Conservation (phyloP, 2,888 invertebrate species). For the Phasia obesa region DNA sequence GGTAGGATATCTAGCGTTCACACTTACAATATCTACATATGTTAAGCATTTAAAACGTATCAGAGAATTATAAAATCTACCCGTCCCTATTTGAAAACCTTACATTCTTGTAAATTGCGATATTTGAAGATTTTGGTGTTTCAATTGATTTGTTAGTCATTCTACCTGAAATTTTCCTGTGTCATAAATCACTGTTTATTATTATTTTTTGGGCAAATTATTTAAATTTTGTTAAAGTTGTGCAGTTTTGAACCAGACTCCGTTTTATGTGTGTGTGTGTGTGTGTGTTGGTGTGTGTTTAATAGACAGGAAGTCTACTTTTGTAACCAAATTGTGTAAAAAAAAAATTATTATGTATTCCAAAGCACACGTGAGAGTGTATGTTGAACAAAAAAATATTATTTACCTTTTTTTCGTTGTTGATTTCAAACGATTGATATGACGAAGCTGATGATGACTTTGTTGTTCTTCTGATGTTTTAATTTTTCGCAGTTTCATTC, state of each 20-base stretch:
- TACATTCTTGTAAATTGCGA: neutral
- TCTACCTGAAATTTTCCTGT: slow-evolving; percentile 13
- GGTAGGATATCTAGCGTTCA: no score
- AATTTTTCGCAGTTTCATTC: neutral
- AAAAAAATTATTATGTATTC: neutral
- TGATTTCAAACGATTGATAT: slow-evolving; percentile 14
- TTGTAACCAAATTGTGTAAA: slow-evolving; percentile 41
- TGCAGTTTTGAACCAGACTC: neutral
- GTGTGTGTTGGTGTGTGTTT: neutral
- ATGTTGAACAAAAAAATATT: slow-evolving; percentile 2
- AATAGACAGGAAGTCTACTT: slow-evolving; percentile 50
- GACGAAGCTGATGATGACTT: neutral
- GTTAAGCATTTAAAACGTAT: no score
- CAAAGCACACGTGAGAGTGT: slow-evolving; percentile 3
- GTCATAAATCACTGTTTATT: slow-evolving; percentile 6
- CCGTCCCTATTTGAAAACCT: neutral
- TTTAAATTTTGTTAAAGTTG: neutral
- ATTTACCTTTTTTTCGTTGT: neutral
- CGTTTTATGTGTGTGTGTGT: slow-evolving; percentile 2
- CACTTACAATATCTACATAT: no score
- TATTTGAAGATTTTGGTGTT: neutral
- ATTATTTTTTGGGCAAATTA: slow-evolving; percentile 14
- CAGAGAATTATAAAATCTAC: neutral
- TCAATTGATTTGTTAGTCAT: neutral
- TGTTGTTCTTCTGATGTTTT: neutral